Evolutionary conservation across 2,888 invertebrate genomes (phyloP), one percentile per base, ranked within the genome.

Genomic region (Troides aeacus): DNA sequence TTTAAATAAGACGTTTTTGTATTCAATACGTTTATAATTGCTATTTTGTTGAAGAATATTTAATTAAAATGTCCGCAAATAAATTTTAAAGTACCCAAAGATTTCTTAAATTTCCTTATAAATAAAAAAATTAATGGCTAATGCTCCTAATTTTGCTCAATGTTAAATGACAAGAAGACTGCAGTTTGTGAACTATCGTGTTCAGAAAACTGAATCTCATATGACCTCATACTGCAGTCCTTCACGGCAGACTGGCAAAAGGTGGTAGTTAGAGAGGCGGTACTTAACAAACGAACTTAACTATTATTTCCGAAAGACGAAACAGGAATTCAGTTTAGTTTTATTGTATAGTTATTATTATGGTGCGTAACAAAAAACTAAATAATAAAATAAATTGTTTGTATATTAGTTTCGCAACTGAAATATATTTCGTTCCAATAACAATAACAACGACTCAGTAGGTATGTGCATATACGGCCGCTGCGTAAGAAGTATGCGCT

Each of bases 371-470:
- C n/a, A 53, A 18, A 53, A 53, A n/a, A 53, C 59, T 18, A 60
- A 30, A 58, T 23, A 58, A 67, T 64, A 64, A 53, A 58, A 58
- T 58, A 69, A 64, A 50, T 62, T 66, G 64, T 67, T 70, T 64
- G 60, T 64, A 12, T 46, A 15, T 46, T 46, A 64, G n/a, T 63
- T 67, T 61, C n/a, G 23, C 61, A 64, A 60, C 61, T 66, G 60
- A 30, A 70, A 66, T 70, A 70, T 57, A 60, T 59, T 66, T 66
- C 65, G 53, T 50, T 61, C 21, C 57, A 67, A 64, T 67, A 70
- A 70, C 67, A 70, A 67, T 60, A 67, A 70, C 70, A 70, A 10
- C 67, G 53, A 64, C 46, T 66, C 70, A 67, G 62, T 64, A 59
- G 36, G 23, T 63, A 57, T 67, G 46, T 67, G 66, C 17, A 60